These are phyloP conservation scores for Uromys caudimaculatus DNA, from an alignment of 2,797 vertebrate species.

Conservation along the genomic window DNA sequence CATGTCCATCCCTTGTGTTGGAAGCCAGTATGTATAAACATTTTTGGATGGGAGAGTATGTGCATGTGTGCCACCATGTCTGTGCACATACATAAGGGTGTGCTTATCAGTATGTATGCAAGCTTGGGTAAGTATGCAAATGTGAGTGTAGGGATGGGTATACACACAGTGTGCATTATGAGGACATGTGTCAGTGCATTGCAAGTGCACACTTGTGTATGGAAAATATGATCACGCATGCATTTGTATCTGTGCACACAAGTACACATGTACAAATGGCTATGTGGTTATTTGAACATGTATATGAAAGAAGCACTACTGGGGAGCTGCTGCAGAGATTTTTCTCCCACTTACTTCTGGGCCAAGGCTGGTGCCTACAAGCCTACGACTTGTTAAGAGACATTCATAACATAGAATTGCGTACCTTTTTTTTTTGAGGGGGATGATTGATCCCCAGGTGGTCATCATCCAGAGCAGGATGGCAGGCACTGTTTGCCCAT, in stretches of 20 bases:
- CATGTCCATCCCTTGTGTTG: fast-evolving
- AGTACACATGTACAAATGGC: neutral
- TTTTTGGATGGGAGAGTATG: neutral
- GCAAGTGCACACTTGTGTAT: neutral
- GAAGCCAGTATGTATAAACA: neutral
- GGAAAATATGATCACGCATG: neutral
- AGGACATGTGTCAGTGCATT: neutral
- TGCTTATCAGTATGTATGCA: neutral
- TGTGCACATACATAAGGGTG: neutral
- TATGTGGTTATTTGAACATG: neutral
- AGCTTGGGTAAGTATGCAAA: neutral
- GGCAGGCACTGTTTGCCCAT: neutral
- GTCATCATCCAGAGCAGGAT: too few relatives aligned
- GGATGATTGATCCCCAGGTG: neutral
- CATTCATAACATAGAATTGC: neutral
- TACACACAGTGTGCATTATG: neutral
- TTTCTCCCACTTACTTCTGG: neutral
- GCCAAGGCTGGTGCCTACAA: neutral
- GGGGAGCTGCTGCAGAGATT: neutral
- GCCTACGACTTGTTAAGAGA: neutral
- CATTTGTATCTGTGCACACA: neutral
- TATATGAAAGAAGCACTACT: neutral
- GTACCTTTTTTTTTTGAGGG: neutral
- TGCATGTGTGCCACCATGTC: too few relatives aligned
- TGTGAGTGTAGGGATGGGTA: neutral